phyloP scores from a whole-genome alignment of 2,113 vertebrate genomes.

The Callocephalon fimbriatum region DNA sequence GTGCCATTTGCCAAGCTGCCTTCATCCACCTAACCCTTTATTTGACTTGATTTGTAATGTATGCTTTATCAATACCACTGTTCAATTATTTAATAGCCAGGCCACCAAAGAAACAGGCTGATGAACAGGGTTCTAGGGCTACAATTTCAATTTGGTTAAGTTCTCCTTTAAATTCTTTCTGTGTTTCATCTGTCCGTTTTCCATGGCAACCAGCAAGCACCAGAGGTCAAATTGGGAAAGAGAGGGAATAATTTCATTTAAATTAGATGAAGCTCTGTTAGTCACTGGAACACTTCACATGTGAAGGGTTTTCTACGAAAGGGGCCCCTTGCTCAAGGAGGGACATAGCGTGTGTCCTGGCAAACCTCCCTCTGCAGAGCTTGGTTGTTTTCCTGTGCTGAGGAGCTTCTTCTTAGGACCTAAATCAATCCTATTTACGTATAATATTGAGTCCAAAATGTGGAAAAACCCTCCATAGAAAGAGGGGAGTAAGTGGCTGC shows the following conservation, averaged over 20 bases:
- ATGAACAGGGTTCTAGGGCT: not conserved
- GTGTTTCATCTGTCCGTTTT: not conserved
- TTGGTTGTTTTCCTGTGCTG: not conserved
- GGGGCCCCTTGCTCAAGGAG: not conserved
- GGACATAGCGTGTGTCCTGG: not conserved
- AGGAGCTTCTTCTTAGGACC: not conserved
- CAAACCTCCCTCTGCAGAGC: not conserved
- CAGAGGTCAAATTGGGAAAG: not conserved
- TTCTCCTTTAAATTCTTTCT: slow-evolving; percentile 4
- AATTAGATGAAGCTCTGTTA: not conserved
- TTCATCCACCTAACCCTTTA: not conserved
- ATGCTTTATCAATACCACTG: not conserved
- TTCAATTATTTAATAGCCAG: not conserved
- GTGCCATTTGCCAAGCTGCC: not conserved
- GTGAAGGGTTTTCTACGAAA: not conserved
- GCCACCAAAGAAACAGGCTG: not conserved
- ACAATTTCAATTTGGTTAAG: not conserved
- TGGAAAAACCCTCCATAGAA: not conserved
- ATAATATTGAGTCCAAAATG: not conserved
- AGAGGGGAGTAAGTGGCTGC: not conserved
- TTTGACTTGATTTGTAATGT: fast-evolving
- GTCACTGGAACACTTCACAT: not conserved
- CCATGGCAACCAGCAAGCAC: slow-evolving; percentile 11
- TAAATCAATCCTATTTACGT: slow-evolving; percentile 15
- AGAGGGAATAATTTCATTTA: not conserved